Evolutionary conservation across 2,113 vertebrate genomes (phyloP).

Genomic region (Microtus pennsylvanicus): DNA sequence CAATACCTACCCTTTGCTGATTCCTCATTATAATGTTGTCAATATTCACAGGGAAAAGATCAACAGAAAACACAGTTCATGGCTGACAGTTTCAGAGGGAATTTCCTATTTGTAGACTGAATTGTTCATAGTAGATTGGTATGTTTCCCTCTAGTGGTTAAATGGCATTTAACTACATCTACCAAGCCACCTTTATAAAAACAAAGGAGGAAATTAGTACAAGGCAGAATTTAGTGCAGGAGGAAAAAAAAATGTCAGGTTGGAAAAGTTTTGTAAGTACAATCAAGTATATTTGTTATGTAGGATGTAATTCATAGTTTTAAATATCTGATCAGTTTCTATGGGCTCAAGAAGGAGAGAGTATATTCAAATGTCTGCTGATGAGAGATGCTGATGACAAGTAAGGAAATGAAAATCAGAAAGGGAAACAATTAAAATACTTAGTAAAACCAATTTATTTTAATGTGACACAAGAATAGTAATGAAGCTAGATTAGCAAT

Average conservation of each 20-base stretch:
- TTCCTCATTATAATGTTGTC: conserved; percentile 68
- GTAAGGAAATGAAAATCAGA: conserved; percentile 75
- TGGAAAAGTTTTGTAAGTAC: conserved; percentile 65
- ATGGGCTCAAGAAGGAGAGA: conserved; percentile 50
- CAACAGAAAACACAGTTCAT: conserved; percentile 28
- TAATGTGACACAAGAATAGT: conserved; percentile 69
- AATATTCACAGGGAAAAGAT: conserved; percentile 63
- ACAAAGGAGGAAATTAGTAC: conserved; percentile 55
- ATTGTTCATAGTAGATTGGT: conserved; percentile 77
- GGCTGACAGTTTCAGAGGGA: not conserved
- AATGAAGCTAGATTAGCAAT: conserved; percentile 70
- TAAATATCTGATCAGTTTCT: conserved; percentile 75
- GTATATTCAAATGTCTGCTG: conserved; percentile 61
- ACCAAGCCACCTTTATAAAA: conserved; percentile 59
- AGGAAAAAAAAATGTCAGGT: not conserved
- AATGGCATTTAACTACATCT: conserved; percentile 74
- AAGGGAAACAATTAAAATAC: conserved; percentile 79
- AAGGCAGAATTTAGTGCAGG: not conserved
- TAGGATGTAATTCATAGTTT: conserved; percentile 55
- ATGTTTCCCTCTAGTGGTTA: conserved; percentile 85
- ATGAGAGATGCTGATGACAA: conserved; percentile 70
- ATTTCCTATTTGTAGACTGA: conserved; percentile 22
- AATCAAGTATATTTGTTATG: conserved; percentile 63
- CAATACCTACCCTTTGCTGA: conserved; percentile 65
- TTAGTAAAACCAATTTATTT: conserved; percentile 75